Evolutionary conservation across 2,797 vertebrate genomes (phyloP).

Genomic region (Distichodus sexfasciatus): DNA sequence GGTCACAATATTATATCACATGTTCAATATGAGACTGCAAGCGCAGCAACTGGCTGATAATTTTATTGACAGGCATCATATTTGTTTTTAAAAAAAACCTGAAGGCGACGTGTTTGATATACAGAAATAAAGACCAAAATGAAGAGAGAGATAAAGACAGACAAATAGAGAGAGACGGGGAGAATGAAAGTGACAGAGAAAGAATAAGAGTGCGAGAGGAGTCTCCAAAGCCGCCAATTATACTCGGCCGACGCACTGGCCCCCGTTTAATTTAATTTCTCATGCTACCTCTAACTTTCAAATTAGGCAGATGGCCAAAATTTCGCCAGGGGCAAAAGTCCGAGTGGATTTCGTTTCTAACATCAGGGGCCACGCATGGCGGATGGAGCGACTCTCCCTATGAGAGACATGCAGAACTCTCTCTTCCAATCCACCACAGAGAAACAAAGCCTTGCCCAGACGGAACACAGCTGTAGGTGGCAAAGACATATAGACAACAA

Average conservation of each 20-base stretch:
- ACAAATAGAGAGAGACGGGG: no score
- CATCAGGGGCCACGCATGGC: constrained; percentile 30
- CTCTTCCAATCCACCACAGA: no score
- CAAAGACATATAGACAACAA: constrained; percentile 7
- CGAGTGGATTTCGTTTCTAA: constrained; percentile 35
- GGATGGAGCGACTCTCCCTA: constrained; percentile 7
- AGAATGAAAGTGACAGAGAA: background rate
- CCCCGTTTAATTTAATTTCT: constrained; percentile 59
- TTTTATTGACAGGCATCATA: constrained; percentile 34
- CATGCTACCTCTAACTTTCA: constrained; percentile 53
- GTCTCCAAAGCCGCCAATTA: constrained; percentile 41
- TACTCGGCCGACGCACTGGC: constrained; percentile 44
- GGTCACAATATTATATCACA: no score
- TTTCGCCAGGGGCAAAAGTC: constrained; percentile 45
- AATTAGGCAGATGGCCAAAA: constrained; percentile 59
- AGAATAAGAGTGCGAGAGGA: constrained; percentile 14
- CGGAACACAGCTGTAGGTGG: background rate
- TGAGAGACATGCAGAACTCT: no score
- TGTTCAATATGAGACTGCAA: no score
- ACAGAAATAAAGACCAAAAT: no score
- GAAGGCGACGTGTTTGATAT: constrained; percentile 26
- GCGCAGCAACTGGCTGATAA: constrained; percentile 13
- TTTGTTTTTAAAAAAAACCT: constrained; percentile 38
- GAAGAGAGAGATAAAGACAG: no score
- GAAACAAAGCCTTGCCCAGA: constrained; percentile 11